A percentile compares a stretch with the other conserved stretches of the same genome.
Conservation (phyloP, 1,140 invertebrate species). For the Papilio xuthus region DNA sequence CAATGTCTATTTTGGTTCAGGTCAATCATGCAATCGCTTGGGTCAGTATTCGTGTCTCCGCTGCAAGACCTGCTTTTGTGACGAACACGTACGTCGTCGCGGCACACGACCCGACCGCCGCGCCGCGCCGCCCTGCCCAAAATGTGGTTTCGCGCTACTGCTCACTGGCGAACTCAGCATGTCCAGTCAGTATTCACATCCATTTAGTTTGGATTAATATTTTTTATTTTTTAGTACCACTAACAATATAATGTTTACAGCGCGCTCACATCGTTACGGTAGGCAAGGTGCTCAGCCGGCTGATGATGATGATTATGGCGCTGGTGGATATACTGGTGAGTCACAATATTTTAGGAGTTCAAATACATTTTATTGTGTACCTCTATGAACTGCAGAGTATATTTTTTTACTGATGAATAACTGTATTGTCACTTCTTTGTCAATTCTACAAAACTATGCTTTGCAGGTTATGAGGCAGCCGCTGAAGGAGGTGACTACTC, state of each 20-base stretch:
- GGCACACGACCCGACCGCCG: slow-evolving; percentile 49
- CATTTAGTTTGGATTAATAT: not conserved
- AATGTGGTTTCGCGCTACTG: slow-evolving; percentile 95
- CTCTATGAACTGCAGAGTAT: not conserved
- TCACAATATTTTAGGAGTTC: not conserved
- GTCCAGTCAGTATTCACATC: slow-evolving; percentile 89
- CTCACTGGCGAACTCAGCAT: slow-evolving; percentile 97
- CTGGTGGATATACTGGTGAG: slow-evolving; percentile 62
- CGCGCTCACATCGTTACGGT: slow-evolving; percentile 91
- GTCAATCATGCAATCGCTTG: slow-evolving; percentile 95
- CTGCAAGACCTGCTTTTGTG: slow-evolving; percentile 98
- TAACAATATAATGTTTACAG: slow-evolving; percentile 70
- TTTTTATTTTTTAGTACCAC: not conserved
- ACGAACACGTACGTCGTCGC: slow-evolving; percentile 94
- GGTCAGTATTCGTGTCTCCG: slow-evolving; percentile 97
- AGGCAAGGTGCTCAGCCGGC: slow-evolving; percentile 86
- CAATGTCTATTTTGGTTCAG: slow-evolving; percentile 72
- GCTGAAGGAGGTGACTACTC: slow-evolving; percentile 81
- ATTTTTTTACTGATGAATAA: not conserved
- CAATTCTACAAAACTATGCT: not conserved
- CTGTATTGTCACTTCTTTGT: not conserved
- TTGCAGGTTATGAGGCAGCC: slow-evolving; percentile 64
- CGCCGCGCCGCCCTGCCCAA: slow-evolving; percentile 95
- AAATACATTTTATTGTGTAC: not conserved
- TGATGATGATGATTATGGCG: slow-evolving; percentile 82